A percentile compares a stretch with the other conserved stretches of the same genome.
Conservation (phyloP, 2,113 vertebrate species). For the Naja naja region DNA sequence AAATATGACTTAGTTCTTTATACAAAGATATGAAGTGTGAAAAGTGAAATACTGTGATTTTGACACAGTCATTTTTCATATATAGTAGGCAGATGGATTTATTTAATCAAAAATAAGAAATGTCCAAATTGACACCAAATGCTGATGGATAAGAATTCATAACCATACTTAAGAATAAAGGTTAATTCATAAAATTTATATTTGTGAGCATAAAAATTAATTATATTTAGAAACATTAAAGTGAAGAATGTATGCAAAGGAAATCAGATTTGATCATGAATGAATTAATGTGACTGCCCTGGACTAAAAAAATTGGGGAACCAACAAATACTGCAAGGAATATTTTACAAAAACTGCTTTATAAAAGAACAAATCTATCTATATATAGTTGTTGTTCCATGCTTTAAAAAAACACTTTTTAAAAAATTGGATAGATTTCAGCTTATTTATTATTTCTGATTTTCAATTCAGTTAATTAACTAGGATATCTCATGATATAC, state of each 20-base stretch:
- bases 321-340: not conserved
- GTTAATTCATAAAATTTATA: not conserved
- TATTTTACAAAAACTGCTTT: not conserved
- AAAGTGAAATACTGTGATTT: not conserved
- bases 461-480: conserved; percentile 19
- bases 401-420: not conserved
- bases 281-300: not conserved
- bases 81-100: not conserved
- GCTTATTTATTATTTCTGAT: not conserved
- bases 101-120: not conserved
- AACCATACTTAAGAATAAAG: not conserved
- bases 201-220: not conserved
- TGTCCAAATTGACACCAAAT: not conserved
- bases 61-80: not conserved
- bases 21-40: not conserved
- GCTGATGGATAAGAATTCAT: not conserved
- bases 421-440: not conserved
- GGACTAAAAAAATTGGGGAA: not conserved
- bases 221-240: not conserved
- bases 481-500: not conserved
- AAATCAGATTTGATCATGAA: not conserved
- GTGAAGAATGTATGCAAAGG: not conserved
- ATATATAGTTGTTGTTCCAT: not conserved
- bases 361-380: not conserved
- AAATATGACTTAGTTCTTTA: not conserved